Conservation (phyloP, 2,888 invertebrate species). For the Lycophotia porphyrea region DNA sequence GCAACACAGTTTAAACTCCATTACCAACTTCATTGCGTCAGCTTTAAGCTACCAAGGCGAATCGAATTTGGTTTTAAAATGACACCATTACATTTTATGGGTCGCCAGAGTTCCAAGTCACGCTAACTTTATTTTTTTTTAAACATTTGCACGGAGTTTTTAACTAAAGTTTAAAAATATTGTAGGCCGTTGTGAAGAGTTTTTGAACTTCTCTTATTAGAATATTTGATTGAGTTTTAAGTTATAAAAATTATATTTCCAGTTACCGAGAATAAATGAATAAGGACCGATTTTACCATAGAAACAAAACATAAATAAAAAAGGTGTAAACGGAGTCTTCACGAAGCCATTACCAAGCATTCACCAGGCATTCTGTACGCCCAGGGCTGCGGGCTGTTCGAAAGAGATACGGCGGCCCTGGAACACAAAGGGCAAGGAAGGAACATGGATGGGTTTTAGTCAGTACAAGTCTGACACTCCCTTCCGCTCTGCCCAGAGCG, state of each 20-base stretch:
- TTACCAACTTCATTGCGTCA: slow-evolving; percentile 19
- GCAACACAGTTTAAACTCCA: slow-evolving; percentile 33
- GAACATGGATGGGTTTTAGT: too few relatives aligned
- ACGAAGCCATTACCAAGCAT: not conserved
- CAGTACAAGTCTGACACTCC: too few relatives aligned
- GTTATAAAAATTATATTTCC: not conserved
- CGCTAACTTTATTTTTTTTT: slow-evolving; percentile 37
- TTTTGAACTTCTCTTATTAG: slow-evolving; percentile 19
- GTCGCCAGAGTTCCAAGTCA: slow-evolving; percentile 13
- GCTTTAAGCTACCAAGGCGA: slow-evolving; percentile 49
- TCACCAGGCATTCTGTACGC: too few relatives aligned
- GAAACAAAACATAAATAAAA: not conserved
- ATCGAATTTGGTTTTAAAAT: slow-evolving; percentile 52
- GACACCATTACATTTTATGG: slow-evolving; percentile 36
- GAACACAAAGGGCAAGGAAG: too few relatives aligned
- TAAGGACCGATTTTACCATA: not conserved
- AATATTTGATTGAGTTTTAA: slow-evolving; percentile 22
- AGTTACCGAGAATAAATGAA: not conserved
- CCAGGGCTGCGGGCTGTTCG: too few relatives aligned
- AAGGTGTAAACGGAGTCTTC: not conserved
- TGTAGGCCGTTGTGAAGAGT: slow-evolving; percentile 10
- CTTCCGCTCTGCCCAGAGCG: too few relatives aligned
- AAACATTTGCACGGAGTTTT: slow-evolving; percentile 26
- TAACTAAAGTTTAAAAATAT: slow-evolving; percentile 8
- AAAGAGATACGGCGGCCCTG: too few relatives aligned